Evolutionary conservation across 1,140 invertebrate species (phyloP).

Genomic region (Drosophila nasuta): DNA sequence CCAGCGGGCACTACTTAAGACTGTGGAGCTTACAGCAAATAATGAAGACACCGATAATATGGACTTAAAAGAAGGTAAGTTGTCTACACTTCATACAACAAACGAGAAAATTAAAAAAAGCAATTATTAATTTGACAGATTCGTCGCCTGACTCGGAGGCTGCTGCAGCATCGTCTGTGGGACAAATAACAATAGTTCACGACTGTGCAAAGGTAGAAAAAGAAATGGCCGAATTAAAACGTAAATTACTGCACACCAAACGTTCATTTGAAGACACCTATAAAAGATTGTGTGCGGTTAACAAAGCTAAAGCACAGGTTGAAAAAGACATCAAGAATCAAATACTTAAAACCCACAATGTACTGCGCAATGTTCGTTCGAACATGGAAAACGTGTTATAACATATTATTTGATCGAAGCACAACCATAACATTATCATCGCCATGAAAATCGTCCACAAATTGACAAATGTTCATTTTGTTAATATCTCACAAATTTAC

Average conservation of each 20-base stretch:
- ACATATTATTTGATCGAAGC: constrained; percentile 49
- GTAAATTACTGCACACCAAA: constrained; percentile 85
- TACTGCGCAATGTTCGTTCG: constrained; percentile 86
- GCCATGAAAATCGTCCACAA: constrained; percentile 13
- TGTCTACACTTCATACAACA: background rate
- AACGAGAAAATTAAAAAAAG: background rate
- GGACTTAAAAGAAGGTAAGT: constrained; percentile 55
- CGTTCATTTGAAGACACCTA: constrained; percentile 86
- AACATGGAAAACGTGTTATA: constrained; percentile 85
- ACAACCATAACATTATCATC: constrained; percentile 5
- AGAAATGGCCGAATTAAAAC: constrained; percentile 86
- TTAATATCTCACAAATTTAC: constrained; percentile 24
- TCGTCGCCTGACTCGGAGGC: constrained; percentile 39
- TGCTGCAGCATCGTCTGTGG: constrained; percentile 3
- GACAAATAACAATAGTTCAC: constrained; percentile 37
- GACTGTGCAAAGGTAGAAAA: constrained; percentile 85
- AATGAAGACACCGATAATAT: constrained; percentile 4
- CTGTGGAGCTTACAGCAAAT: constrained; percentile 60
- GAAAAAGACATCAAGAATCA: constrained; percentile 87
- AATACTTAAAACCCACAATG: constrained; percentile 87
- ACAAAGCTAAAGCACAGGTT: constrained; percentile 87
- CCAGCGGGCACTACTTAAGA: constrained; percentile 68
- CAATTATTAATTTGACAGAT: constrained; percentile 30
- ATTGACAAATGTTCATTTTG: background rate
- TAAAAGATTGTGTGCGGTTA: constrained; percentile 86